Conservation (phyloP, 2,113 vertebrate species). For the Glaucomys volans region DNA sequence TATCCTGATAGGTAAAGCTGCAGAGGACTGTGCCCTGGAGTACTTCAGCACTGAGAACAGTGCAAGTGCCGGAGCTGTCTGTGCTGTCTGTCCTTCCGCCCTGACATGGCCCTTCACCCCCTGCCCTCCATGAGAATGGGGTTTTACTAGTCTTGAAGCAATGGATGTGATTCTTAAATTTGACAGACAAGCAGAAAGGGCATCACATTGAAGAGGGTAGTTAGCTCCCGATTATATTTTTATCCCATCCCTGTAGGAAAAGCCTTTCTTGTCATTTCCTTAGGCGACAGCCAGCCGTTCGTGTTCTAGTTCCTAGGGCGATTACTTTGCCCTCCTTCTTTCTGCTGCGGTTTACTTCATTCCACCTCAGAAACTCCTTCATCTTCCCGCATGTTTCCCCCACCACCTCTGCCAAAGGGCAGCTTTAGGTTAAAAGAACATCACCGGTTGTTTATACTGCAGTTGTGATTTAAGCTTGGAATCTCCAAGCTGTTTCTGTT, state of each 20-base stretch:
- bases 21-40: neutral
- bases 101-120: neutral
- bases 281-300: neutral
- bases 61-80: neutral
- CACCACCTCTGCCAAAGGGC: neutral
- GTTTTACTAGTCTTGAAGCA: neutral
- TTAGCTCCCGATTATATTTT: neutral
- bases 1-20: neutral
- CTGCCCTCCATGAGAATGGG: fast-evolving
- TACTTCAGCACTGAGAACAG: no score
- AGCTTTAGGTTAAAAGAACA: neutral
- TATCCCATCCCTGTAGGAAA: neutral
- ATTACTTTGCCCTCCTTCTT: neutral
- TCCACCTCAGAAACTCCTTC: neutral
- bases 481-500: neutral
- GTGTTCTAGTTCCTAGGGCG: neutral
- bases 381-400: neutral
- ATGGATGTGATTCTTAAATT: neutral
- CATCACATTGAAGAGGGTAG: neutral
- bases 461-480: neutral
- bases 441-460: neutral
- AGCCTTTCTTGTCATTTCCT: neutral
- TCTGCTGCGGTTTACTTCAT: neutral
- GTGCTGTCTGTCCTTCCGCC: neutral
- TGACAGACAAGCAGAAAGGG: neutral